Conservation (phyloP, 2,888 invertebrate species). For the Nomada ruficornis region DNA sequence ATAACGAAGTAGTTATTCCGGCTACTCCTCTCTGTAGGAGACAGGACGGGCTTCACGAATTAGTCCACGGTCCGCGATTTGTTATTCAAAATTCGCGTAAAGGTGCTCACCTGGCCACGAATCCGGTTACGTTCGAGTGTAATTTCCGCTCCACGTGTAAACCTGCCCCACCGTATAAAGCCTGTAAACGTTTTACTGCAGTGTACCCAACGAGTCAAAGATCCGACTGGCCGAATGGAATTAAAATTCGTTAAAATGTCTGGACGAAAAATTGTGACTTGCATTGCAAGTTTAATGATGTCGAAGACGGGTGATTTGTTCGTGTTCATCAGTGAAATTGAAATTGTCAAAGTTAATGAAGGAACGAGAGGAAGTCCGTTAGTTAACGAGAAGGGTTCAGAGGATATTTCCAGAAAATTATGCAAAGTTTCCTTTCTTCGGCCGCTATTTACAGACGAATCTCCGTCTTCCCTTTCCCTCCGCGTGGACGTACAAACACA, state of each 20-base stretch:
- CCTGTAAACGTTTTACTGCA: conserved; percentile 20
- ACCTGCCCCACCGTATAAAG: conserved; percentile 43
- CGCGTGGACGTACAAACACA: conserved; percentile 59
- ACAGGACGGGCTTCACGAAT: conserved; percentile 49
- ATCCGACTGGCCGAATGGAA: conserved; percentile 5
- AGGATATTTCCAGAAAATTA: conserved; percentile 57
- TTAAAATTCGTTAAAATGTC: conserved; percentile 23
- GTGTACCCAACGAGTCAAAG: neutral
- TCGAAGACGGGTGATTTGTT: neutral
- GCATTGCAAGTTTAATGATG: neutral
- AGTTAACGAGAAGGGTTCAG: conserved; percentile 28
- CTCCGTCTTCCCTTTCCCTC: conserved; percentile 28
- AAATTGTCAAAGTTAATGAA: neutral
- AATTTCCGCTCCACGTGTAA: conserved; percentile 64
- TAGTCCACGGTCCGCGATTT: conserved; percentile 71
- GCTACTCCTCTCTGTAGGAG: conserved; percentile 24
- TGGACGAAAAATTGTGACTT: neutral
- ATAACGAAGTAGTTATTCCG: conserved; percentile 70
- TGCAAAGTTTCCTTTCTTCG: conserved; percentile 39
- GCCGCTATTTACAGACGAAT: conserved; percentile 59
- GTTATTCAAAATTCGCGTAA: conserved; percentile 76
- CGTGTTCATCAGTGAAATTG: neutral
- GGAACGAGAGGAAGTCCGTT: conserved; percentile 36
- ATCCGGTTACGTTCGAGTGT: conserved; percentile 69
- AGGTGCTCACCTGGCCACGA: conserved; percentile 62